Base-by-base conservation (phyloP, 1,140 invertebrate genomes). In the Halyomorpha halys region DNA sequence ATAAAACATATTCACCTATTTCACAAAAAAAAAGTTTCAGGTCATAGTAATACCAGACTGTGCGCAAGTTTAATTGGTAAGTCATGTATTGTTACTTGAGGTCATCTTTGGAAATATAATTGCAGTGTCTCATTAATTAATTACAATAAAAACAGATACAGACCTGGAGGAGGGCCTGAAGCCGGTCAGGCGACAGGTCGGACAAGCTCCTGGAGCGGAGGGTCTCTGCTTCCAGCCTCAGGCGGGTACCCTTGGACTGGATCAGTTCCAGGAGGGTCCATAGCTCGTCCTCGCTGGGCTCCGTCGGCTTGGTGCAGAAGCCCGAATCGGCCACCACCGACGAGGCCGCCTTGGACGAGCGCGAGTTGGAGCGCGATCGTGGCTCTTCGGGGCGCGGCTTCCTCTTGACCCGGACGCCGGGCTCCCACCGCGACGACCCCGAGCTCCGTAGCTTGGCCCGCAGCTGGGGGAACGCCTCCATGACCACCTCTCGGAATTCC, bases 391-490 rank as follows among this genome's bases (percentile, higher is more conserved):
- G 13, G 75, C 75, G 3, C 71, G 68, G 76, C 63, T 84, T 72
- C 71, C 88, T 85, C 53, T 86, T 80, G 54, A 88, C 83, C 21
- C 86, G 80, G 69, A 90, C 84, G 8, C 87, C 87, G 0, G 88
- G 84, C 74, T 88, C 84, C 86, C 86, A 88, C 53, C 53, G 60
- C 56, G 64, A 25, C 34, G 9, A 54, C 53, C 18, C 63, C 21
- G 34, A 44, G 4, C 76, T 73, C 61, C 79, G 78, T 83, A 90
- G 83, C 79, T 90, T 90, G 70, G 83, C 83, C 72, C 87, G 83
- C 71, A 91, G 82, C 79, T 91, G 89, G 68, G 90, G 90, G 78
- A 91, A 91, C 67, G 89, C 87, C 81, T 91, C 87, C 81, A 91
- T 89, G 79, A 92, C 89, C 80, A 91, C 81, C 77, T 91, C 87